A percentile compares a stretch with the other conserved stretches of the same genome.
phyloP scores from a whole-genome alignment of 2,113 vertebrate genomes.

The Mormyrus lacerda region DNA sequence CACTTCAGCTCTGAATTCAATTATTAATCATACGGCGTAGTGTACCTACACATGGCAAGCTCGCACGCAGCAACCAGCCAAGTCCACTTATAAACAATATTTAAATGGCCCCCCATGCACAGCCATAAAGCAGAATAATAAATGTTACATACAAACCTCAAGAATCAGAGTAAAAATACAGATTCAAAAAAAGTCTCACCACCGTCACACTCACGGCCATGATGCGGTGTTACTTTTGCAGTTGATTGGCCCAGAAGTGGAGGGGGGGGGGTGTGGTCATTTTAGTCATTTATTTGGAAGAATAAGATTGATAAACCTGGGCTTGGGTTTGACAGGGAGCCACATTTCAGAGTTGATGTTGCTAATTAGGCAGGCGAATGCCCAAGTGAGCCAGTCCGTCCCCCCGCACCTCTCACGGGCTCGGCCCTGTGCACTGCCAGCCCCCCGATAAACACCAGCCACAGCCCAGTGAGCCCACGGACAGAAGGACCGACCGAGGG shows the following conservation, averaged over 20 bases:
- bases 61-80: not conserved
- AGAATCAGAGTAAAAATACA: not conserved
- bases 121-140: slow-evolving; percentile 8
- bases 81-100: not conserved
- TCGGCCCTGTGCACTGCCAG: not conserved
- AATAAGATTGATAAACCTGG: not conserved
- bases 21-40: slow-evolving; percentile 36
- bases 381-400: not conserved
- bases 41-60: slow-evolving; percentile 13
- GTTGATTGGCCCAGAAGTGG: not conserved
- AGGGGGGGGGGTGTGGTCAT: not conserved
- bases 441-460: not conserved
- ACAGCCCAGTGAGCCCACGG: not conserved
- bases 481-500: not conserved
- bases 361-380: not conserved
- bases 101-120: not conserved
- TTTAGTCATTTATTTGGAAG: not conserved
- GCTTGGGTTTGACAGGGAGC: too few relatives aligned
- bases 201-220: too few relatives aligned
- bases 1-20: slow-evolving; percentile 42
- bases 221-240: not conserved
- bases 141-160: not conserved
- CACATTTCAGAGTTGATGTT: not conserved
- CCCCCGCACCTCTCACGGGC: too few relatives aligned
- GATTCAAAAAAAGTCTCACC: not conserved